phyloP scores from a whole-genome alignment of 2,888 invertebrate species.

The Eucriotettix oculatus region DNA sequence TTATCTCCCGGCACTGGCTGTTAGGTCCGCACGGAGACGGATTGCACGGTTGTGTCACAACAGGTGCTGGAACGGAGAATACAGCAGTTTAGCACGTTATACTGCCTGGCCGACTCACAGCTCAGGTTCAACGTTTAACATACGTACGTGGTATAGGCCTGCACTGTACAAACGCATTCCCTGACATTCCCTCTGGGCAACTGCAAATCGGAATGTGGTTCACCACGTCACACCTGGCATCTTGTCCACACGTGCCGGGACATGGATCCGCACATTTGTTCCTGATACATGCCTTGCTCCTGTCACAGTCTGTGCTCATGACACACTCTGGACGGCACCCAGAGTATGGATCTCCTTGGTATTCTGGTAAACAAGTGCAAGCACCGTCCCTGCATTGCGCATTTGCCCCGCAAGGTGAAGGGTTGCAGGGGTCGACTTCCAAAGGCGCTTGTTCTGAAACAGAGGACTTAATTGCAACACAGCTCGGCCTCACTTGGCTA shows the following conservation, averaged over 20 bases:
- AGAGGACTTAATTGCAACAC: background rate
- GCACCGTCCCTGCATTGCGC: constrained; percentile 31
- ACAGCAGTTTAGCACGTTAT: no score
- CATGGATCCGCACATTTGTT: constrained; percentile 63
- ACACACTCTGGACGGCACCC: constrained; percentile 66
- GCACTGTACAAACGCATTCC: constrained; percentile 47
- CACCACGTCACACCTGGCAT: constrained; percentile 41
- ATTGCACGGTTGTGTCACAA: constrained; percentile 42
- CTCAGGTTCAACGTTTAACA: no score
- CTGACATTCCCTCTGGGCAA: constrained; percentile 44
- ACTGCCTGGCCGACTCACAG: no score
- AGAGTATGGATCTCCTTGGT: constrained; percentile 52
- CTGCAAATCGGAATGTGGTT: constrained; percentile 51
- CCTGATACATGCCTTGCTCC: constrained; percentile 50
- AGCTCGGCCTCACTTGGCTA: no score
- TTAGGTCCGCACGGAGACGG: constrained; percentile 35
- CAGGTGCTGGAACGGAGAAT: constrained; percentile 21
- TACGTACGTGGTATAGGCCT: constrained; percentile 35
- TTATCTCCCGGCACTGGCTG: constrained; percentile 30
- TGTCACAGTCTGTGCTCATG: constrained; percentile 51
- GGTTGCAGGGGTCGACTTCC: constrained; percentile 16
- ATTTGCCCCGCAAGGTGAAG: constrained; percentile 21
- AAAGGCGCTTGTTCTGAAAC: constrained; percentile 10
- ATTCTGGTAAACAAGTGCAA: constrained; percentile 57
- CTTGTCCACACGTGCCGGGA: constrained; percentile 41